Evolutionary conservation across 2,113 vertebrate genomes (phyloP), one percentile per base, ranked within the genome.

Genomic region (Empidonax traillii): DNA sequence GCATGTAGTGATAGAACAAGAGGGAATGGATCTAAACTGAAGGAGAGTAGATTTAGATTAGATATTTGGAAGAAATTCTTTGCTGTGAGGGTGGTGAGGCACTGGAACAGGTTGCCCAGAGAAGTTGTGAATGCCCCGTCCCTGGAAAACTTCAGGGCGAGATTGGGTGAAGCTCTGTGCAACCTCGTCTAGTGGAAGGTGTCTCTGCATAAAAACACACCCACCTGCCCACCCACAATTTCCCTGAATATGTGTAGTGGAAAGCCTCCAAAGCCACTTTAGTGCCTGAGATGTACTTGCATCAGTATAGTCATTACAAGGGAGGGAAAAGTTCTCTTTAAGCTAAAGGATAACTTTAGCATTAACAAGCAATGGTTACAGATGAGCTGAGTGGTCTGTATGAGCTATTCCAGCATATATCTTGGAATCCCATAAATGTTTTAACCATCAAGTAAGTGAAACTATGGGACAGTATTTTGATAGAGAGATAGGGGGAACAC

Each of bases 61-160:
- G 41, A 6, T 49, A 8, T 25, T 30, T 43, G 31, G 35, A 76
- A 24, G 41, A 77, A 63, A 43, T 56, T 69, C 62, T 63, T 90
- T 33, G 7, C 41, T 63, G 14, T 49, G 22, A 49, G 21, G 21
- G 4, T 47, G 11, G 5, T 47, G 55, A 47, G 41, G 18, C 14
- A 19, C 21, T 76, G 79, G n/a, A 55, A 31, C 30, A 27, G 0
- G 2, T 41, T 69, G 47, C 30, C 10, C 55, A 62, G 17, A 47
- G 41, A 55, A 31, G 14, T 1, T 55, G 41, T 35, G 25, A 9
- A n/a, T 0, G 4, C 2, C 13, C 6, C 35, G 16, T 55, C 11
- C 39, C 14, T 76, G 14, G 17, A n/a, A 56, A 8, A 11, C 14
- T 33, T 69, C n/a, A 31, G 11, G 63, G 12, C 2, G 3, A 76